Evolutionary conservation across 2,888 invertebrate genomes (phyloP).

Genomic region (Lomographa bimaculata): DNA sequence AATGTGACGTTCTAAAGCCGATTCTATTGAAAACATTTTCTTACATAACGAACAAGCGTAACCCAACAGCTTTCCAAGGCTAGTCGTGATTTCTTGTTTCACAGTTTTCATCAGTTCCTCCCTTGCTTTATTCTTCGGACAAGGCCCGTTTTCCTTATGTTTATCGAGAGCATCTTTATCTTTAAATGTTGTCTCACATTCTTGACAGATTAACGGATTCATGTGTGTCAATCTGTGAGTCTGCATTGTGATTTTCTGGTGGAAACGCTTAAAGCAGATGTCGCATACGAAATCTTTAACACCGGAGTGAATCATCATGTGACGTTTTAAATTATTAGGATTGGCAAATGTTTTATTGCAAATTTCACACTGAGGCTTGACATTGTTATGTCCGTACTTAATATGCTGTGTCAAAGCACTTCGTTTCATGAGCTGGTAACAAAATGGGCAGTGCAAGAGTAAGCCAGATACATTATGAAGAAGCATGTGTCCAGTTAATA

Average conservation of each 20-base stretch:
- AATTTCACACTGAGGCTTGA: constrained; percentile 68
- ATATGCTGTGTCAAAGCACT: constrained; percentile 74
- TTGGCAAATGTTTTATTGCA: constrained; percentile 78
- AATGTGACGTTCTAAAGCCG: constrained; percentile 71
- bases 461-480: constrained; percentile 62
- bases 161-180: constrained; percentile 46
- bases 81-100: constrained; percentile 69
- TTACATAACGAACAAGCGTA: constrained; percentile 75
- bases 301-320: constrained; percentile 77
- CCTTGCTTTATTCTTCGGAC: constrained; percentile 58
- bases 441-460: constrained; percentile 69
- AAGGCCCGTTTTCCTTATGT: constrained; percentile 59
- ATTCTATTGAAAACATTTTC: constrained; percentile 74
- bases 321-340: constrained; percentile 75
- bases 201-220: constrained; percentile 60
- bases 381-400: constrained; percentile 70
- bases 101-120: constrained; percentile 73
- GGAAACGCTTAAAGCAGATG: constrained; percentile 71
- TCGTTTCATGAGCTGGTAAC: constrained; percentile 63
- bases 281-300: constrained; percentile 75
- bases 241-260: constrained; percentile 78
- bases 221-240: constrained; percentile 73
- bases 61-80: constrained; percentile 65
- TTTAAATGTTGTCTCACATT: constrained; percentile 65
- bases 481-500: constrained; percentile 72